Percentiles rank a stretch among this genome's conserved stretches.
These are phyloP conservation scores for Columba janthina DNA, from an alignment of 2,113 vertebrate genomes.

Conservation along the genomic window DNA sequence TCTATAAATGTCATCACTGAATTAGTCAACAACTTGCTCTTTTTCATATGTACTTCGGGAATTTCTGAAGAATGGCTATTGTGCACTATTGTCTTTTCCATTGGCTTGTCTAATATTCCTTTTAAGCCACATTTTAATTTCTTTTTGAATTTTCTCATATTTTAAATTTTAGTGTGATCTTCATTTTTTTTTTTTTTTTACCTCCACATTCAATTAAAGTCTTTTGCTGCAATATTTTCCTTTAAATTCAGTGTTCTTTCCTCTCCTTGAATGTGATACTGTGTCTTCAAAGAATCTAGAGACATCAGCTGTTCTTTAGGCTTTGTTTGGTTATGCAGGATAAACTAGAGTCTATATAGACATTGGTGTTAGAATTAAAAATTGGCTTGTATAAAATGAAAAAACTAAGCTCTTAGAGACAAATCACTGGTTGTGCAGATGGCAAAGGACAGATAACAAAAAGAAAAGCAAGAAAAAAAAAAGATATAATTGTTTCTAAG, in stretches of 20 bases:
- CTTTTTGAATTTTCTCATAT: neutral
- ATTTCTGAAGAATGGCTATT: neutral
- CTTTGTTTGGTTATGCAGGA: neutral
- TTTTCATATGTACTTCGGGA: neutral
- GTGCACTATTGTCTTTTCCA: neutral
- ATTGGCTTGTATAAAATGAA: neutral
- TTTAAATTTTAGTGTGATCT: accelerated
- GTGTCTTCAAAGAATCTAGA: neutral
- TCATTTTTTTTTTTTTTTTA: neutral
- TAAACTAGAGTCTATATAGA: neutral
- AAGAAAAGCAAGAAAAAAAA: neutral
- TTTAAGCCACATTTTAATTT: neutral
- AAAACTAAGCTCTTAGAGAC: neutral
- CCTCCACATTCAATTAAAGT: accelerated
- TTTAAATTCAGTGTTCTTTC: neutral
- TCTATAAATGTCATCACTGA: neutral
- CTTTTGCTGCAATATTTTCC: neutral
- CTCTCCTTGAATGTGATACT: neutral
- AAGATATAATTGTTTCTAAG: neutral
- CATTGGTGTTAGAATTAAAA: neutral
- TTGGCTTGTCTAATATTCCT: neutral
- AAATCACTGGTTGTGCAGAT: neutral
- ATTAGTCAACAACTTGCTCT: neutral
- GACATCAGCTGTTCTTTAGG: neutral
- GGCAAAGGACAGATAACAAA: neutral